A percentile compares a stretch with the other conserved stretches of the same genome.
Conservation (phyloP, 2,888 invertebrate species). For the Melanchra persicariae region DNA sequence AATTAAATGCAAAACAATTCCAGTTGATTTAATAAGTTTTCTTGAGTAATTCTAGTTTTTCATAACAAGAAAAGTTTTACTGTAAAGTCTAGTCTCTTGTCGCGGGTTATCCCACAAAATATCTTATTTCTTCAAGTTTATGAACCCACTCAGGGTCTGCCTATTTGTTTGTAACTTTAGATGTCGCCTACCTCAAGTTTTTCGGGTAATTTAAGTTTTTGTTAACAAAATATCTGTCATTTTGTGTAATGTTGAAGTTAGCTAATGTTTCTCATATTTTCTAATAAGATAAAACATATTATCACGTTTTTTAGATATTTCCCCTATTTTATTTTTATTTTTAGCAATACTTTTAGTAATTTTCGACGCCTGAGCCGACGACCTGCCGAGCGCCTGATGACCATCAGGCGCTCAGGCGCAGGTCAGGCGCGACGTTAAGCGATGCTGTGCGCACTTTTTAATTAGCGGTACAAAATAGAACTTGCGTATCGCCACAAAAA, state of each 20-base stretch:
- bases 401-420: no score
- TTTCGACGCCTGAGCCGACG: no score
- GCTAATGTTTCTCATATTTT: slow-evolving; percentile 2
- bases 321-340: no score
- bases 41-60: slow-evolving; percentile 13
- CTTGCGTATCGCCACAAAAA: no score
- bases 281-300: background rate
- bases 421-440: no score
- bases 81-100: background rate
- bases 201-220: background rate
- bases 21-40: slow-evolving; percentile 31
- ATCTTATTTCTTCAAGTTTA: slow-evolving; percentile 34
- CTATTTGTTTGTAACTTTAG: slow-evolving; percentile 17
- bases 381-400: no score
- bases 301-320: no score
- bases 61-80: slow-evolving; percentile 43
- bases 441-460: no score
- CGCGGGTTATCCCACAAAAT: slow-evolving; percentile 1
- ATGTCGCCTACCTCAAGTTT: slow-evolving; percentile 4
- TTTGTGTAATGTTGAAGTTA: background rate
- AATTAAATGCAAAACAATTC: slow-evolving; percentile 18
- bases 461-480: no score
- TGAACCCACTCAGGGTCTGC: background rate
- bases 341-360: no score
- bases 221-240: background rate